phyloP scores from a whole-genome alignment of 2,797 vertebrate species.

The Smutsia gigantea region DNA sequence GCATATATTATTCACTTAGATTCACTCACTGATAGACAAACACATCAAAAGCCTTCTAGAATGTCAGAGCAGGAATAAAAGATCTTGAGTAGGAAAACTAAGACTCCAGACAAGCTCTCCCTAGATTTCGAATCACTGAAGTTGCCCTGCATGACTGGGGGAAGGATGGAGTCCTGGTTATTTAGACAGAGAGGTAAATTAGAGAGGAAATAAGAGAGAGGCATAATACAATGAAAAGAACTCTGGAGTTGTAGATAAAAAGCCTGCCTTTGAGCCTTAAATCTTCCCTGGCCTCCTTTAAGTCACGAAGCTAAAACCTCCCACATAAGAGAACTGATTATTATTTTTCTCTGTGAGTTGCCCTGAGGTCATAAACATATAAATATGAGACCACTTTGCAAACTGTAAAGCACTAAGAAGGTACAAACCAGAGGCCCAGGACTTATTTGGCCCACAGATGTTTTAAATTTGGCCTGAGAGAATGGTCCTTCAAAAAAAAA shows the following conservation, averaged over 20 bases:
- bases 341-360: not conserved
- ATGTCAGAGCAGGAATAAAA: not conserved
- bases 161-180: not conserved
- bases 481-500: not conserved
- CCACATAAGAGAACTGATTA: not conserved
- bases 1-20: not conserved
- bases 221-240: not conserved
- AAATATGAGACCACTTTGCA: not conserved
- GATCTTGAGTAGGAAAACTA: not conserved
- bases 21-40: not conserved
- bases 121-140: not conserved
- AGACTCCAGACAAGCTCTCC: not conserved
- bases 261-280: not conserved
- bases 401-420: not conserved
- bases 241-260: not conserved
- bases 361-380: not conserved
- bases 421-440: not conserved
- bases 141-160: not conserved
- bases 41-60: not conserved
- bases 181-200: not conserved
- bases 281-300: not conserved
- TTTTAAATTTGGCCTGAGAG: conserved; percentile 14
- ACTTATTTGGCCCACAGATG: not conserved
- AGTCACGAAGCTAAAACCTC: not conserved
- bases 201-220: not conserved